A percentile compares a stretch with the other conserved stretches of the same genome.
These are phyloP conservation scores for Pristionchus exspectatus DNA, from an alignment of 2,888 invertebrate species.

Conservation along the genomic window DNA sequence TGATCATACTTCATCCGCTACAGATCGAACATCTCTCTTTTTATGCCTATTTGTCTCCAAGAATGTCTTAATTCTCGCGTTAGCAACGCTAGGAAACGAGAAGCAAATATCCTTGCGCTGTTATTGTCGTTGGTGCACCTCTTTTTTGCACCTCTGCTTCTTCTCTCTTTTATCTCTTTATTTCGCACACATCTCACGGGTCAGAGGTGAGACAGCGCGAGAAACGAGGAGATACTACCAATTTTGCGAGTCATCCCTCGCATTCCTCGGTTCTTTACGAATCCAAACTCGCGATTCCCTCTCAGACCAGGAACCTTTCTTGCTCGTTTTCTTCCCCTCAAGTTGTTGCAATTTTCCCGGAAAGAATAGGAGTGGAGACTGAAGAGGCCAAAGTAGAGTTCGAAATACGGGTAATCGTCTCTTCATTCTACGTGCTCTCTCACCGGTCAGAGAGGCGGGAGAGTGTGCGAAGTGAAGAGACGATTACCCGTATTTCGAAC, in stretches of 20 bases:
- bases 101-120: too few species aligned
- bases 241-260: too few species aligned
- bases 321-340: neutral
- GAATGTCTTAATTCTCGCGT: too few species aligned
- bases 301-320: neutral
- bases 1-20: too few species aligned
- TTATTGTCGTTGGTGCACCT: neutral
- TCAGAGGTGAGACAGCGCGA: neutral
- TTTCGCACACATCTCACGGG: neutral
- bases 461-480: too few species aligned
- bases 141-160: neutral
- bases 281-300: neutral
- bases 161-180: neutral
- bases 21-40: too few species aligned
- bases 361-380: neutral
- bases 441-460: too few species aligned
- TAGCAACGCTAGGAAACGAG: too few species aligned
- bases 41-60: too few species aligned
- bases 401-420: too few species aligned
- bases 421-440: too few species aligned
- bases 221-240: neutral
- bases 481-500: too few species aligned
- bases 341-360: slow-evolving; percentile 21
- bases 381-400: neutral
- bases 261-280: neutral